A percentile compares a stretch with the other conserved stretches of the same genome.
Evolutionary conservation across 2,113 vertebrate species (phyloP).

Genomic region (Eurypyga helias): DNA sequence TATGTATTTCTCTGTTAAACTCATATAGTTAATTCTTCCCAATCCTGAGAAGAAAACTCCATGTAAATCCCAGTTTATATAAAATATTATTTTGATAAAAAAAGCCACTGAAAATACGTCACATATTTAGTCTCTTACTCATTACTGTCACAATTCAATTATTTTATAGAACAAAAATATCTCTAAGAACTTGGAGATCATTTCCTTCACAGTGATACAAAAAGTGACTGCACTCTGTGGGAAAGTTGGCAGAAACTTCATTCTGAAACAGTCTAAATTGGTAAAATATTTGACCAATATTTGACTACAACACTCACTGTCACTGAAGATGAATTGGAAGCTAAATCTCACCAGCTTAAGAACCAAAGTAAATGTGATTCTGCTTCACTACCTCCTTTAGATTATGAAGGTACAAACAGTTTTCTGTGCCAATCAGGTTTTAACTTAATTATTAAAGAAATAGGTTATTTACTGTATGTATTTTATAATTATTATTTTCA

Average conservation of each 20-base stretch:
- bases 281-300: not conserved
- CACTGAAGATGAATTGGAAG: not conserved
- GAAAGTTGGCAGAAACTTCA: not conserved
- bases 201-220: not conserved
- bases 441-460: not conserved
- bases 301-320: not conserved
- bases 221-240: not conserved
- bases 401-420: not conserved
- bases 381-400: not conserved
- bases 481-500: not conserved
- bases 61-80: not conserved
- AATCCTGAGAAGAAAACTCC: not conserved
- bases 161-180: not conserved
- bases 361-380: not conserved
- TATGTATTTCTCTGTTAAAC: not conserved
- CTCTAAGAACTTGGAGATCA: not conserved
- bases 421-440: not conserved
- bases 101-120: not conserved
- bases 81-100: not conserved
- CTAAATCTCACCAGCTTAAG: not conserved
- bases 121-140: not conserved
- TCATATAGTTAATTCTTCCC: not conserved
- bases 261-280: not conserved
- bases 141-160: not conserved
- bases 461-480: not conserved